Evolutionary conservation across 2,888 invertebrate species (phyloP).

Genomic region (Cheilosia vernalis): DNA sequence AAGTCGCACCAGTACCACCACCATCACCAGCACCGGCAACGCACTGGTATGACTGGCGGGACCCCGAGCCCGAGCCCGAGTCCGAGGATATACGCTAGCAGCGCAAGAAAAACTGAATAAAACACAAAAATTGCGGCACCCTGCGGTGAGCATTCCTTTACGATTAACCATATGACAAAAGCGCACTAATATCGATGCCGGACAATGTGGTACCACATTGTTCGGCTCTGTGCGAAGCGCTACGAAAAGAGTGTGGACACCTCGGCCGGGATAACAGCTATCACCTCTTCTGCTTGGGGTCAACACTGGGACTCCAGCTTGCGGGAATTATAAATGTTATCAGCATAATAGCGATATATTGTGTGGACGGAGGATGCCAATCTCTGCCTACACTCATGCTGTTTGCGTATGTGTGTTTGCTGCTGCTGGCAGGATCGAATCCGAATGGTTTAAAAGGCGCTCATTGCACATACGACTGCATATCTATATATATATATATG

Average conservation of each 20-base stretch:
- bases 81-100: slow-evolving; percentile 9
- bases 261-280: slow-evolving; percentile 72
- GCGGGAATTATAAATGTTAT: slow-evolving; percentile 75
- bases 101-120: slow-evolving; percentile 1
- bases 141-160: slow-evolving; percentile 71
- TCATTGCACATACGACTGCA: background rate
- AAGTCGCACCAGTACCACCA: slow-evolving; percentile 57
- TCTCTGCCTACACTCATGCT: slow-evolving; percentile 67
- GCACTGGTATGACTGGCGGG: slow-evolving; percentile 31
- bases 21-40: slow-evolving; percentile 40
- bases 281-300: slow-evolving; percentile 67
- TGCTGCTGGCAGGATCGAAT: slow-evolving; percentile 21
- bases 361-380: slow-evolving; percentile 73
- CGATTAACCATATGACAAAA: slow-evolving; percentile 75
- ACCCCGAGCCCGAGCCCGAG: slow-evolving; percentile 9
- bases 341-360: slow-evolving; percentile 73
- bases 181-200: slow-evolving; percentile 72
- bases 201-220: slow-evolving; percentile 75
- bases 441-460: slow-evolving; percentile 37
- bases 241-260: slow-evolving; percentile 69
- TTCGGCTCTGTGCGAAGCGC: slow-evolving; percentile 55
- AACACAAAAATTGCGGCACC: slow-evolving; percentile 56
- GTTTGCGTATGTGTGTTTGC: background rate
- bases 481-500: too few species aligned
- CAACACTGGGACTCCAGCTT: slow-evolving; percentile 68